phyloP scores from a whole-genome alignment of 2,888 invertebrate species.

The Chydorus sphaericus region DNA sequence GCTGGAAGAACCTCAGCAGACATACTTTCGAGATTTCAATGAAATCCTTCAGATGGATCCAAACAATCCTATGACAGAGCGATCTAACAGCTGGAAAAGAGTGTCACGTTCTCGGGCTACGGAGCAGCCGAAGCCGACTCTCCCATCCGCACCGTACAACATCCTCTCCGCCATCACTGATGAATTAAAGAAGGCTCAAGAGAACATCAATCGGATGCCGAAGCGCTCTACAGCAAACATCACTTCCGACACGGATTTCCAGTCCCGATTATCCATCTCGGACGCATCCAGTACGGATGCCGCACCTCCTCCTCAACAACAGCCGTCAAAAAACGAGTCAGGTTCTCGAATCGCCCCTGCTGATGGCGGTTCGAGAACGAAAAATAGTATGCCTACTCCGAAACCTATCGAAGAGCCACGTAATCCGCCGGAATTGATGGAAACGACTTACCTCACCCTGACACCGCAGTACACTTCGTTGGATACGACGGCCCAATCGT shows the following conservation, averaged over 20 bases:
- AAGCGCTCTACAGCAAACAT: background rate
- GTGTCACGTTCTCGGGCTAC: background rate
- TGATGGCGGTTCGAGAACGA: constrained; percentile 2
- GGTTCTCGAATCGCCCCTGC: background rate
- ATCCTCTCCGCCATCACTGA: constrained; percentile 10
- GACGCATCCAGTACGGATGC: background rate
- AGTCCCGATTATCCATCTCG: constrained; percentile 1
- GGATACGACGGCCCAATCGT: background rate
- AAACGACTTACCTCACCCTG: background rate
- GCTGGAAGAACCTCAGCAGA: constrained; percentile 6
- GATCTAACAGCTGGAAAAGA: background rate
- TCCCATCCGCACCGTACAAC: constrained; percentile 12
- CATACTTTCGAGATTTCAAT: constrained; percentile 9
- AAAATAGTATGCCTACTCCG: background rate
- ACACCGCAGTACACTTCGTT: constrained; percentile 10
- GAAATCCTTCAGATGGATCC: constrained; percentile 10
- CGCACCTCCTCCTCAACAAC: background rate
- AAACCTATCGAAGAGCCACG: background rate
- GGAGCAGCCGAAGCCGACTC: background rate
- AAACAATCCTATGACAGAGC: background rate
- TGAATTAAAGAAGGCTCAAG: background rate
- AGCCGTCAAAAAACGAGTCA: background rate
- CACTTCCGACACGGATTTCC: constrained; percentile 1
- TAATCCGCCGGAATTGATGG: background rate
- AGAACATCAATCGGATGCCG: constrained; percentile 3